Evolutionary conservation across 2,888 invertebrate genomes (phyloP), one percentile per base, ranked within the genome.

Genomic region (Amiota minor): DNA sequence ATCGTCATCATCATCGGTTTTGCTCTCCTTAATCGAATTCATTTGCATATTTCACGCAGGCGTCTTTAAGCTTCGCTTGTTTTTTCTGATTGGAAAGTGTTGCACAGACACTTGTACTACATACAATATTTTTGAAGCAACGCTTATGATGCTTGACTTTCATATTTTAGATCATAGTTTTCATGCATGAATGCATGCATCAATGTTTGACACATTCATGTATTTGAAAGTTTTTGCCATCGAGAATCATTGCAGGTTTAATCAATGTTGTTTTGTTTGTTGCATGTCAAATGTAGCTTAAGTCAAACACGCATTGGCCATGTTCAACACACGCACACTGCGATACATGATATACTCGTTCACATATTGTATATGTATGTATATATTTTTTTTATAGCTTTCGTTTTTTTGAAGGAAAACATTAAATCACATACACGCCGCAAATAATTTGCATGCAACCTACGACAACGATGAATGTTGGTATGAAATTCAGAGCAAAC

Each of bases 11-110:
- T 46, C 68, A 47, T 67, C 14, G 50, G 35, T 35, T 35, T 84
- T 82, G 83, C 78, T 80, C 84, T 83, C 85, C 88, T 86, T 88
- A 87, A 87, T 87, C 88, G 88, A 87, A 88, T 88, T 88, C 87
- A 88, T 88, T 88, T 88, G 88, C 87, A 88, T 88, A 87, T 88
- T 88, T 87, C 88, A 88, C 87, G 88, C 87, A 88, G 87, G 88
- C 87, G 87, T 85, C 78, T 82, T 78, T 46, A 18, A 14, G 45
- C 64, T 64, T 45, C 9, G n/a, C 14, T 45, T 64, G 45, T 64
- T 64, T 35, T 45, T n/a, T 8, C 64, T 46, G 64, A 45, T 64
- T 45, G n/a, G n/a, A 64, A 45, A 64, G 64, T 45, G 45, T 16
- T 18, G 45, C 46, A n/a, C 10, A 45, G 47, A 16, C 45, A 47